Conservation (phyloP, 1,140 invertebrate species). For the Lutraria rhynchaena region DNA sequence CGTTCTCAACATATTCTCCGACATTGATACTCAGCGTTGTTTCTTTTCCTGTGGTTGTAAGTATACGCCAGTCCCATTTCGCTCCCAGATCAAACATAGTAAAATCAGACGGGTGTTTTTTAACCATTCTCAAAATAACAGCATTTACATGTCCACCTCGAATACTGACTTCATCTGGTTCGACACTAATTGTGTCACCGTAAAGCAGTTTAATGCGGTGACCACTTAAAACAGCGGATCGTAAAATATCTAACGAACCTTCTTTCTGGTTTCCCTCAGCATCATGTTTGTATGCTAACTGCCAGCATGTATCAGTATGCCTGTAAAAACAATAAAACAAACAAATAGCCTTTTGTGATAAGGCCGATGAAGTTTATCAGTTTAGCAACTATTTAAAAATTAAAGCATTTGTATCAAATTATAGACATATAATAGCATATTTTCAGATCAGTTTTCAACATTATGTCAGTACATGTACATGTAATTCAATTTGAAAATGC, state of each 20-base stretch:
- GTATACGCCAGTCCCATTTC: slow-evolving; percentile 5
- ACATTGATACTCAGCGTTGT: background rate
- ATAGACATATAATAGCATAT: too few species aligned
- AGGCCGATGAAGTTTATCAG: too few species aligned
- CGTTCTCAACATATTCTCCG: background rate
- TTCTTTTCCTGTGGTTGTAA: slow-evolving; percentile 8
- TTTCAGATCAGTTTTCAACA: too few species aligned
- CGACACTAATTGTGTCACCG: background rate
- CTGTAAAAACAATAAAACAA: background rate
- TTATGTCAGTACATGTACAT: too few species aligned
- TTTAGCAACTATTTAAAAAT: too few species aligned
- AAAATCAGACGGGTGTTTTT: background rate
- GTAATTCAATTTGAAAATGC: too few species aligned
- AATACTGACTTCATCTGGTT: background rate
- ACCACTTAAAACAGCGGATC: background rate
- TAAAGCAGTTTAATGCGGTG: slow-evolving; percentile 14
- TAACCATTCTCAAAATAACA: background rate
- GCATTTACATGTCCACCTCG: slow-evolving; percentile 1
- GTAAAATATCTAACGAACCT: background rate
- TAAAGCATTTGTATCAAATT: too few species aligned
- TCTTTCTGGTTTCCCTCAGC: background rate
- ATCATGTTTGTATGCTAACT: slow-evolving; percentile 4
- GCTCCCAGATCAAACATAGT: background rate
- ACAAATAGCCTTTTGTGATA: too few species aligned
- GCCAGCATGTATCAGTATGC: slow-evolving; percentile 1